Base-by-base conservation (phyloP, 2,797 vertebrate genomes). In the Echeneis naucrates region DNA sequence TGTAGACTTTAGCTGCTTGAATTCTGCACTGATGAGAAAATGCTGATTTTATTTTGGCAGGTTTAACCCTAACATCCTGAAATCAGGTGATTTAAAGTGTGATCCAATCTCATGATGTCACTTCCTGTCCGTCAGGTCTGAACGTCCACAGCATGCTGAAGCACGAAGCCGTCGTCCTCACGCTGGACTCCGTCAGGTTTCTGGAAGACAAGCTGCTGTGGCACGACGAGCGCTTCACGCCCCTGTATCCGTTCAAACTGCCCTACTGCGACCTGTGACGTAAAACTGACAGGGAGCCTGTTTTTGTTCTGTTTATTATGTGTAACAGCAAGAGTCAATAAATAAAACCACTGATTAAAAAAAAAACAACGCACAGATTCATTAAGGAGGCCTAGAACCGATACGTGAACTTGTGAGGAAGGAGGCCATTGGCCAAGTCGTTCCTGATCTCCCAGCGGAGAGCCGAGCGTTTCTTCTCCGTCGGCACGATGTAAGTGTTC, bases 61-160 rank as follows among this genome's bases (percentile, higher is more conserved):
- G 35, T 3, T 11, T 37, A 12, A 37, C 37, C 2, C 35, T 12
- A 37, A 37, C 12, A 12, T 37, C 35, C 35, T 37, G 9, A 37
- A 12, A 11, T 12, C 35, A 11, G 13, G 35, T 12, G 35, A 12
- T 37, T 37, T 13, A 37, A 37, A 37, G 30, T 6, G 3, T 6
- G 6, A 30, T 30, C n/a, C 3, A 30, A 30, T 3, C 6, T 30
- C 30, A 30, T 30, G 3, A 30, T 3, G 6, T 30, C 30, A 30
- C 6, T 30, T 30, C 30, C 30, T 30, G 30, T 73, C 53, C 1
- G 0, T 51, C 91, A 97, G 96, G 96, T 56, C 91, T 97, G 53
- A 98, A 97, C 0, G 95, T 97, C 24, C 88, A 98, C 93, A 97
- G 96, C 85, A 88, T 98, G 84, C 87, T 98, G 78, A 98, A 98